These are phyloP conservation scores for Cryptoprocta ferox DNA, from an alignment of 2,797 vertebrate genomes.

Conservation along the genomic window DNA sequence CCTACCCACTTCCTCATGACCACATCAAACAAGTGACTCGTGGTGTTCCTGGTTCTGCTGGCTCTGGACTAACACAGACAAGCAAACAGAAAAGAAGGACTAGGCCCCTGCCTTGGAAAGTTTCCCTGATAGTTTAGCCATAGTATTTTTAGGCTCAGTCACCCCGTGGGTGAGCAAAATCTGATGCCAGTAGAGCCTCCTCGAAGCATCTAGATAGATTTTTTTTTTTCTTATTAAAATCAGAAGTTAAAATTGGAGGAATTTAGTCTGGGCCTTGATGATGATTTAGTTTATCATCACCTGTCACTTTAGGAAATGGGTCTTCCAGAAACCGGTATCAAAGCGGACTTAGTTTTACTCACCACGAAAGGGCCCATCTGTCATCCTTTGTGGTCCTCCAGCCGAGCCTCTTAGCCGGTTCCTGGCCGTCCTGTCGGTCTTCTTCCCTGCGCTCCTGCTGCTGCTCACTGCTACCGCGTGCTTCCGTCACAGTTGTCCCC, in stretches of 20 bases:
- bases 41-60: background rate
- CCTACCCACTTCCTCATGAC: background rate
- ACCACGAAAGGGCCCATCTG: background rate
- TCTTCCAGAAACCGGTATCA: background rate
- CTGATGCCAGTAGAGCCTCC: background rate
- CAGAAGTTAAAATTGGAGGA: background rate
- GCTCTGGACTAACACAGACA: background rate
- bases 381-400: background rate
- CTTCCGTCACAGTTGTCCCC: background rate
- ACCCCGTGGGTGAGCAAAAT: background rate
- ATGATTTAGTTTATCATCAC: background rate
- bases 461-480: background rate
- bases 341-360: background rate
- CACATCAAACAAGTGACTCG: background rate
- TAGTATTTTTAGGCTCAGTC: background rate
- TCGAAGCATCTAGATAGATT: background rate
- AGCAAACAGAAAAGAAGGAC: background rate
- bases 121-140: background rate
- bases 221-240: background rate
- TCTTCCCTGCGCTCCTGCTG: background rate
- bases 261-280: background rate
- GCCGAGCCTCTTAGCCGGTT: too few species aligned
- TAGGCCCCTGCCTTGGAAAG: background rate
- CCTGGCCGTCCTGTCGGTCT: rapidly evolving
- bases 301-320: background rate